Percentiles rank a stretch among this genome's conserved stretches.
These are phyloP conservation scores for Buathra laborator DNA, from an alignment of 2,888 invertebrate species.

Conservation along the genomic window DNA sequence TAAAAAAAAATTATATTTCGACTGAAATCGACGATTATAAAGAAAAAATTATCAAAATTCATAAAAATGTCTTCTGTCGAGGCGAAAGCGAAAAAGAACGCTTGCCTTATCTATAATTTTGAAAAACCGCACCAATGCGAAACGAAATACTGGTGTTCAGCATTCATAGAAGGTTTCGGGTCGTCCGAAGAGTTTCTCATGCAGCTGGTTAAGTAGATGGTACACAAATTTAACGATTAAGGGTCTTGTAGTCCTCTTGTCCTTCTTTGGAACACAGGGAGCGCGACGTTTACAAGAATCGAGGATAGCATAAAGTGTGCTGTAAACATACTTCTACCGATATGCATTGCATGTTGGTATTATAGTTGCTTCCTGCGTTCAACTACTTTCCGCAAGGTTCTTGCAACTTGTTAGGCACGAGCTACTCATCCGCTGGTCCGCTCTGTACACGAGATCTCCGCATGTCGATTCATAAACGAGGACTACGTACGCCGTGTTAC, in stretches of 20 bases:
- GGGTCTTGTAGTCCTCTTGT: background rate
- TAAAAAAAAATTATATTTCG: too few relatives aligned
- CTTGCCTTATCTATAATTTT: too few relatives aligned
- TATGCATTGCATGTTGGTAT: constrained; percentile 7
- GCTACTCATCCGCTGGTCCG: background rate
- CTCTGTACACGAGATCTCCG: background rate
- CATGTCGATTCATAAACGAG: constrained; percentile 3
- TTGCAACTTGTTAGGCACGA: constrained; percentile 22
- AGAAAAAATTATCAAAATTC: too few relatives aligned
- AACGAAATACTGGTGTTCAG: too few relatives aligned
- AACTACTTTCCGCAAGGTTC: constrained; percentile 23
- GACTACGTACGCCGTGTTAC: background rate
- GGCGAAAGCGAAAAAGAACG: too few relatives aligned
- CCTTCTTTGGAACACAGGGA: constrained; percentile 7
- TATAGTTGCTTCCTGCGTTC: constrained; percentile 22
- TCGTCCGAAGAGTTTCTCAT: background rate
- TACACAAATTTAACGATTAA: background rate
- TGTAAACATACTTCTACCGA: background rate
- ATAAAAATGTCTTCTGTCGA: too few relatives aligned
- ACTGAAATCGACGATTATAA: too few relatives aligned
- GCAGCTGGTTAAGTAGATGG: background rate
- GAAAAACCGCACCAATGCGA: too few relatives aligned
- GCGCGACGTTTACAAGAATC: constrained; percentile 24
- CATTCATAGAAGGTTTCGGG: background rate
- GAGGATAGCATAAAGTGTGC: background rate